Evolutionary conservation across 2,113 vertebrate species (phyloP).

Genomic region (Nycticebus coucang): DNA sequence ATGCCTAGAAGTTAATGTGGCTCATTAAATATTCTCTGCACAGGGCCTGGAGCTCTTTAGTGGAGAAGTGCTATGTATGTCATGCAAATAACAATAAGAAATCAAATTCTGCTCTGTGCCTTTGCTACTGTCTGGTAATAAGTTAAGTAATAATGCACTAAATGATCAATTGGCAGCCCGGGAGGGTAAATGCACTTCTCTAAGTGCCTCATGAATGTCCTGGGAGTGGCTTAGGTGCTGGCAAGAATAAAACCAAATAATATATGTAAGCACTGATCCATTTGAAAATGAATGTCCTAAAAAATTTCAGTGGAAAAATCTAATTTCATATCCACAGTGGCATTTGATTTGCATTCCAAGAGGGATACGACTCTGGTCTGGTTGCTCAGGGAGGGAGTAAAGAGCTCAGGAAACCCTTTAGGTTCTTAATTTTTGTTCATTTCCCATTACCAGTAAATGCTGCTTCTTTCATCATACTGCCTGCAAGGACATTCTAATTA

Average conservation of each 20-base stretch:
- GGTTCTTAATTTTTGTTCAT: slow-evolving; percentile 50
- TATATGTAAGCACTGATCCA: slow-evolving; percentile 45
- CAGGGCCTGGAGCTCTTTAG: slow-evolving; percentile 24
- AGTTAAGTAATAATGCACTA: slow-evolving; percentile 53
- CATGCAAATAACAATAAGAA: slow-evolving; percentile 68
- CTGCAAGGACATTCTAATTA: neutral
- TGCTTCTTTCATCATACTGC: neutral
- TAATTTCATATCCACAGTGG: slow-evolving; percentile 55
- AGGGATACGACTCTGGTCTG: slow-evolving; percentile 35
- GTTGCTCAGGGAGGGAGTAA: slow-evolving; percentile 12
- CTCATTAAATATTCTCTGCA: slow-evolving; percentile 64
- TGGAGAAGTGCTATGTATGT: slow-evolving; percentile 57
- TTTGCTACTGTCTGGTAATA: slow-evolving; percentile 56
- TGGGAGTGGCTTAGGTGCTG: slow-evolving; percentile 38
- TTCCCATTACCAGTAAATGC: slow-evolving; percentile 6
- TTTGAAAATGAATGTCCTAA: slow-evolving; percentile 68
- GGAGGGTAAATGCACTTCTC: neutral
- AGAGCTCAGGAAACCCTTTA: slow-evolving; percentile 47
- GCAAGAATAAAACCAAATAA: slow-evolving; percentile 62
- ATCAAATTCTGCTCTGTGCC: slow-evolving; percentile 36
- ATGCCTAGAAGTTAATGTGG: slow-evolving; percentile 32
- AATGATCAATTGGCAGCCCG: slow-evolving; percentile 64
- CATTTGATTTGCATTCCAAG: slow-evolving; percentile 68
- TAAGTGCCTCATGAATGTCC: slow-evolving; percentile 50
- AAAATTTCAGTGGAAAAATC: slow-evolving; percentile 60